Evolutionary conservation across 2,797 vertebrate genomes (phyloP).

Genomic region (Alca torda): DNA sequence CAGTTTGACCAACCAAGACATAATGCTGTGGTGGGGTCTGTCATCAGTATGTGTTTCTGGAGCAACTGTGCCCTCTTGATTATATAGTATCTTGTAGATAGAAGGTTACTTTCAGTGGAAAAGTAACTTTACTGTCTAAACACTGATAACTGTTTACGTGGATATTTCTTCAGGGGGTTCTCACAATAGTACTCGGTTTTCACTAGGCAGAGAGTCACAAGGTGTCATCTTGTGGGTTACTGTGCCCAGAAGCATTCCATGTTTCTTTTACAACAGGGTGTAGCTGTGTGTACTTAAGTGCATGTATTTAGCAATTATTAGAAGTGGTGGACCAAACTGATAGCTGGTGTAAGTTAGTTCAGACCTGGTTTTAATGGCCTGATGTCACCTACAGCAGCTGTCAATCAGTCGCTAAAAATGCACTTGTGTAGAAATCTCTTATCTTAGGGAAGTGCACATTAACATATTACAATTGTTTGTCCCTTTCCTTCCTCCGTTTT

Average conservation of each 20-base stretch:
- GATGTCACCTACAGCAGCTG: not conserved
- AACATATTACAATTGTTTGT: not conserved
- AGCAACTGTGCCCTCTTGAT: not conserved
- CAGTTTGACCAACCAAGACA: not conserved
- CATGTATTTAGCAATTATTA: not conserved
- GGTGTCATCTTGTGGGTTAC: not conserved
- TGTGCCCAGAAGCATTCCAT: not conserved
- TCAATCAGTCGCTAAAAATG: not conserved
- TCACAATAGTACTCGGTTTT: not conserved
- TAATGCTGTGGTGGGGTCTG: not conserved
- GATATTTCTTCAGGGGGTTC: not conserved
- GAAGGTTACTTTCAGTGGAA: not conserved
- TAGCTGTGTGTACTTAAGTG: not conserved
- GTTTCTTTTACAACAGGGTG: not conserved
- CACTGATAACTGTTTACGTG: not conserved
- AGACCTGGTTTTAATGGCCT: not conserved
- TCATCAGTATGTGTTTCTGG: not conserved
- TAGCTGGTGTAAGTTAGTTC: not conserved
- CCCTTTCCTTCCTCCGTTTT: not conserved
- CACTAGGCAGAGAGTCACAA: not conserved
- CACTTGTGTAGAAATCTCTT: not conserved
- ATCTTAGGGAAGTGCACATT: not conserved
- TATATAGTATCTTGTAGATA: not conserved
- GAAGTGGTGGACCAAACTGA: not conserved
- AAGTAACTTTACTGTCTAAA: not conserved